Evolutionary conservation across 2,797 vertebrate species (phyloP).

Genomic region (Gambelia wislizenii): DNA sequence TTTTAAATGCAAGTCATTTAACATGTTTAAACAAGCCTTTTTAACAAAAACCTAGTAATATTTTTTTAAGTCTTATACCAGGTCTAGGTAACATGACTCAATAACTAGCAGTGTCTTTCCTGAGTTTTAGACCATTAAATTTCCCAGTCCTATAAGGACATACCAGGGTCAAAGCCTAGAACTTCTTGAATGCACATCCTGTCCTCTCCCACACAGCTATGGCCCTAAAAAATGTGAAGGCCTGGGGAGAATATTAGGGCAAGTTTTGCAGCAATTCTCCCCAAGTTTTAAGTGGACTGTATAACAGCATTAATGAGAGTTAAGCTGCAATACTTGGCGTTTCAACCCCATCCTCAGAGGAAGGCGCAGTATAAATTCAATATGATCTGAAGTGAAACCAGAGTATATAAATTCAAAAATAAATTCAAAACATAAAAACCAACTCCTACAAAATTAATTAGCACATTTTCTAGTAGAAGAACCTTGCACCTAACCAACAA

Average conservation of each 20-base stretch:
- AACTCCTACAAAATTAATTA: background rate
- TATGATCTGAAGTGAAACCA: no score
- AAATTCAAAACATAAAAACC: background rate
- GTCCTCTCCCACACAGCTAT: background rate
- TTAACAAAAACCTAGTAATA: background rate
- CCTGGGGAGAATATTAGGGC: background rate
- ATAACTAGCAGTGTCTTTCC: background rate
- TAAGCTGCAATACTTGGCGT: background rate
- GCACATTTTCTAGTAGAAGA: background rate
- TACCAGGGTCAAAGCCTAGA: background rate
- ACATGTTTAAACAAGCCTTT: background rate
- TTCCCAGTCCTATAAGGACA: background rate
- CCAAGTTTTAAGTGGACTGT: no score
- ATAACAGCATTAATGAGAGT: background rate
- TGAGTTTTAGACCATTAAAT: background rate
- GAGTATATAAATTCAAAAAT: no score
- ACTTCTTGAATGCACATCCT: background rate
- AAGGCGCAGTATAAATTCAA: no score
- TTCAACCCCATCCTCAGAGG: background rate
- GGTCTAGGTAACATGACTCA: background rate
- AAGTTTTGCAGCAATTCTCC: background rate
- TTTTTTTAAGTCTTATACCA: background rate
- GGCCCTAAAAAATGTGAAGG: background rate
- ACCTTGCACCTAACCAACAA: background rate
- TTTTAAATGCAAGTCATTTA: constrained; percentile 2